Base-by-base conservation (phyloP, 2,797 vertebrate species). In the Sylvilagus floridanus region DNA sequence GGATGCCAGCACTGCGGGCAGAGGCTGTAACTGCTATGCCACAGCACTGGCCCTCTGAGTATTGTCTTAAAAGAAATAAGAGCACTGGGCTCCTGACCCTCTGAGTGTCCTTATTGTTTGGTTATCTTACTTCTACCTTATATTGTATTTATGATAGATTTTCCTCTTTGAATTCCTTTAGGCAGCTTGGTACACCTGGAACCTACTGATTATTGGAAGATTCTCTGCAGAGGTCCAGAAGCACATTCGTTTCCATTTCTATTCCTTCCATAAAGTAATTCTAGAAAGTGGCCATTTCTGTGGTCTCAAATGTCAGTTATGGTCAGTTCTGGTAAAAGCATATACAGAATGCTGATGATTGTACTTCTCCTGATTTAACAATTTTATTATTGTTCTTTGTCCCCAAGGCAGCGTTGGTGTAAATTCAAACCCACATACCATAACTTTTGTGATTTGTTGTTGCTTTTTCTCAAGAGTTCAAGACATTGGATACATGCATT, bases 31-130 rank as follows among this genome's bases (percentile, higher is more conserved):
- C 42, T 9, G 8, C 42, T 9, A 47, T 47, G 42, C 42, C 8
- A 47, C 42, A 47, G 42, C 42, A 47, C 42, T 47, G 42, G 42
- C 42, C 42, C 42, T 47, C 42, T 47, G 8, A 47, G 42, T 47
- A 47, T 47, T 47, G 42, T 47, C 42, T 16, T 7, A 86, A 77
- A 96, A 73, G 30, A 96, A 92, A 92, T 22, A 69, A 78, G 89
- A 19, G 47, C 0, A 68, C 24, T 78, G 8, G 3, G 76, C 65
- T 91, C 47, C 22, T 28, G 52, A 65, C 3, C 16, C 78, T 71
- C 76, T 19, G 68, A 93, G 93, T 84, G 78, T 85, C 28, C 7
- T 26, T 75, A 2, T 2, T 75, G 7, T 11, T 42, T 50, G 13
- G 24, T 57, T 52, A 66, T 68, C 13, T 91, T n/a, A n/a, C 2